Evolutionary conservation across 2,888 invertebrate species (phyloP).

Genomic region (Tromatobia lineatoria): DNA sequence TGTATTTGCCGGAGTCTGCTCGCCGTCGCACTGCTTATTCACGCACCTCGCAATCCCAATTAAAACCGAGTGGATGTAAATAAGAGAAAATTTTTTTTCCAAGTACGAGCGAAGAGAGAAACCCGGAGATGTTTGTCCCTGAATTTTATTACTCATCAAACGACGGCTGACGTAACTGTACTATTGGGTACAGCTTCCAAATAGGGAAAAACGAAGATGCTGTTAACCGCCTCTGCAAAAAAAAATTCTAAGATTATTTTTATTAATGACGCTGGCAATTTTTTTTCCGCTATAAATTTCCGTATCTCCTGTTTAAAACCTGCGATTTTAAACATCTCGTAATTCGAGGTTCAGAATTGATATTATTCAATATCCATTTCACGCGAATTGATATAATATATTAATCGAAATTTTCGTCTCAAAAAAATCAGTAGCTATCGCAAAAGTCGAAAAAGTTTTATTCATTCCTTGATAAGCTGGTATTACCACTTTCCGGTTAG

Average conservation of each 20-base stretch:
- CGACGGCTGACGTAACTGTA: constrained; percentile 58
- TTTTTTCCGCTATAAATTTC: neutral
- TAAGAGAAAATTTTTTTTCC: constrained; percentile 9
- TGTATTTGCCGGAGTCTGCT: constrained; percentile 37
- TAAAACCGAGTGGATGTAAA: constrained; percentile 58
- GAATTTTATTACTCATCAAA: constrained; percentile 50
- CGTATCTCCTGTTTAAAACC: neutral
- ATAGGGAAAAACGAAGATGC: constrained; percentile 14
- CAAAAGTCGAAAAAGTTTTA: too few species aligned
- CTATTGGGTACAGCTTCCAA: constrained; percentile 34
- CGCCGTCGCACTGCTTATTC: constrained; percentile 51
- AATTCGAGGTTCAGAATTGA: neutral
- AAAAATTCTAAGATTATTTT: neutral
- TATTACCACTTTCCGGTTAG: too few species aligned
- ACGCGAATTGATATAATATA: neutral
- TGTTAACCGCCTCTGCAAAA: constrained; percentile 37
- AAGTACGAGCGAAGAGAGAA: neutral
- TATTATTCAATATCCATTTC: neutral
- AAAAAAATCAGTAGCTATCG: too few species aligned
- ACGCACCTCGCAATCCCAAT: constrained; percentile 58
- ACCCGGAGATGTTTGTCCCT: neutral
- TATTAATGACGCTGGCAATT: neutral
- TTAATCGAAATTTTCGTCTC: neutral
- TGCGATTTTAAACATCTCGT: neutral
- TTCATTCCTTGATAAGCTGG: too few species aligned